Base-by-base conservation (phyloP, 1,140 invertebrate genomes). In the Samia ricini region DNA sequence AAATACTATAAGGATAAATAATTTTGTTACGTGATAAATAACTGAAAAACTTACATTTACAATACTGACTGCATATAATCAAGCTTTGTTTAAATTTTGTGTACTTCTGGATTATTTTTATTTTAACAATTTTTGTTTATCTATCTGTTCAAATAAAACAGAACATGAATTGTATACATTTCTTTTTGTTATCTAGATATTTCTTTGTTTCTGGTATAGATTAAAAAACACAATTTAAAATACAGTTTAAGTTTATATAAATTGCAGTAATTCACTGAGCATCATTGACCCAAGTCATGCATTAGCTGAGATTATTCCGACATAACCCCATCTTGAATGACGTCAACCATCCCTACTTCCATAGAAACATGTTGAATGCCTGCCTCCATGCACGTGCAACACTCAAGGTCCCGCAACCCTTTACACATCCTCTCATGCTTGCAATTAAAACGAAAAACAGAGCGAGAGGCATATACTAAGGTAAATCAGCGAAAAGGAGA, bases 401-500 rank as follows among this genome's bases (percentile, higher is more conserved):
- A 89, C 86, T 89, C 83, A 85, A 88, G 85, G 85, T 85, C 85
- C 77, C 70, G 69, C 76, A 83, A 86, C 87, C 85, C 83, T 84
- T 83, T 86, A 80, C 81, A 84, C 82, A 81, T 84, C 84, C 86
- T 89, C 85, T 87, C 83, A 74, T 80, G 77, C 76, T 84, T 79
- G 85, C 87, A 89, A 89, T 89, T 89, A 89, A 88, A 88, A 89
- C 87, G 83, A 87, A 88, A 89, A 87, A 84, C 81, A 64, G 80
- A 85, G 65, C 56, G 74, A 67, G 73, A 83, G 71, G 72, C 59
- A 66, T 52, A 63, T 71, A 84, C 69, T 71, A 54, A 60, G 58
- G 63, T 36, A 59, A 69, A 72, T 58, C 57, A 67, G 63, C 77
- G 71, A 63, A 68, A 88, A 83, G 72, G 78, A 76, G 83, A 87